Percentiles rank a stretch among this genome's conserved stretches.
Evolutionary conservation across 2,797 vertebrate genomes (phyloP).

Genomic region (Centropyge bicolor): DNA sequence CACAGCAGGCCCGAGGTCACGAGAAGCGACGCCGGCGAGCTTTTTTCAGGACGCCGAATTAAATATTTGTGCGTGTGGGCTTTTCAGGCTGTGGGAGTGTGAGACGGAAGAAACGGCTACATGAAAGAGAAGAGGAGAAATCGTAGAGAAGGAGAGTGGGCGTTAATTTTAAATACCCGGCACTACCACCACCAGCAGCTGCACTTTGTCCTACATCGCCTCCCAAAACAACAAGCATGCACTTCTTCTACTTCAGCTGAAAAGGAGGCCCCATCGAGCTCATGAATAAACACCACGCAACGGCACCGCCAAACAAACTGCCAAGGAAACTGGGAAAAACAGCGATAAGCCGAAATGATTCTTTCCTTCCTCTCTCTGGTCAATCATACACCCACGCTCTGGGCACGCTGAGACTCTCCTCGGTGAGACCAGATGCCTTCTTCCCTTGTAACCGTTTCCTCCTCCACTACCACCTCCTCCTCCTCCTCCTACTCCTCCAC

Average conservation of each 20-base stretch:
- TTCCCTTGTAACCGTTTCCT: constrained; percentile 43
- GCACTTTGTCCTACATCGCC: constrained; percentile 61
- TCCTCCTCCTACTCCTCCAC: constrained; percentile 15
- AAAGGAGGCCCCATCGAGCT: constrained; percentile 63
- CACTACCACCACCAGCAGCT: constrained; percentile 66
- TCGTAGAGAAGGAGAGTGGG: constrained; percentile 28
- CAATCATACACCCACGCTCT: constrained; percentile 62
- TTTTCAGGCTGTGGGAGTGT: constrained; percentile 27
- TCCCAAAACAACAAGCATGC: constrained; percentile 56
- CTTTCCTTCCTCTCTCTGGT: constrained; percentile 58
- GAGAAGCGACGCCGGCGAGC: neutral
- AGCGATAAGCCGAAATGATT: constrained; percentile 49
- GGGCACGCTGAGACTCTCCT: constrained; percentile 55
- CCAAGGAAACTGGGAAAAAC: constrained; percentile 54
- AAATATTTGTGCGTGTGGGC: constrained; percentile 16
- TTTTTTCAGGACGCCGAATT: constrained; percentile 29
- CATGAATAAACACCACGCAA: constrained; percentile 66
- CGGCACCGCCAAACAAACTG: constrained; percentile 48
- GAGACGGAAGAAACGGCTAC: constrained; percentile 25
- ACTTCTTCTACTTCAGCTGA: constrained; percentile 55
- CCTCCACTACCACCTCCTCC: neutral
- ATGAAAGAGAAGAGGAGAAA: constrained; percentile 29
- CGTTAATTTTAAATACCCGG: constrained; percentile 57
- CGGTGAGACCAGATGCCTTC: constrained; percentile 72
- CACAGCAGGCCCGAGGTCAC: constrained; percentile 1